Base-by-base conservation (phyloP, 2,888 invertebrate genomes). In the Oxytorus armatus region DNA sequence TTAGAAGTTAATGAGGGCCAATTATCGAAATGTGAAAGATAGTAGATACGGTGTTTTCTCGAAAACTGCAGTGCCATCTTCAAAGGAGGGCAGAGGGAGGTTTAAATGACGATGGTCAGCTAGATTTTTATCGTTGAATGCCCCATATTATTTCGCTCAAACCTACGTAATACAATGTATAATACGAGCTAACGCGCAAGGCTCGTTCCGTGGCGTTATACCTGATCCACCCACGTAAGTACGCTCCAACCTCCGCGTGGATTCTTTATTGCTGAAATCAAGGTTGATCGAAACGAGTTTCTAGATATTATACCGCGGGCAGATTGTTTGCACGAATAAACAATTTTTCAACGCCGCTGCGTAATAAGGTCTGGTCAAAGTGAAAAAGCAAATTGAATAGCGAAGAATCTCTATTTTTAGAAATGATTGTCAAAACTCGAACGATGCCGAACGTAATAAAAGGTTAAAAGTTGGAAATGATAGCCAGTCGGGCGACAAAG, bases 101-200 rank as follows among this genome's bases (percentile, higher is more conserved):
- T 1, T 21, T 18, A 51, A 18, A 47, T n/a, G n/a, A n/a, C n/a
- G n/a, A n/a, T 4, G 5, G 16, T 25, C 21, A 18, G 18, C 10
- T 7, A n/a, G 7, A 3, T 44, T 14, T 73, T 51, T 36, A 18
- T 53, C 55, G 25, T 57, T 8, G n/a, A 74, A 57, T 8, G 21
- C 7, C 65, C 39, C 42, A 53, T 33, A 57, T 33, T 55, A 10
- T 69, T 36, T 14, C 42, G 36, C 25, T 57, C 5, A 63, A 65
- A 57, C 73, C 80, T 65, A 77, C 77, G 73, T 80, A 77, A 74
- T 49, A 70, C 36, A 70, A 79, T 70, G 25, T 42, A 79, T 51
- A 75, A 70, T 61, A 23, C 51, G 68, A 72, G 61, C 25, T 44
- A 55, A 74, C 57, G 70, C 33, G 51, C 42, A 25, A 76, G 76